These are phyloP conservation scores for Eremobia ochroleuca DNA, from an alignment of 2,888 invertebrate genomes.

Conservation along the genomic window DNA sequence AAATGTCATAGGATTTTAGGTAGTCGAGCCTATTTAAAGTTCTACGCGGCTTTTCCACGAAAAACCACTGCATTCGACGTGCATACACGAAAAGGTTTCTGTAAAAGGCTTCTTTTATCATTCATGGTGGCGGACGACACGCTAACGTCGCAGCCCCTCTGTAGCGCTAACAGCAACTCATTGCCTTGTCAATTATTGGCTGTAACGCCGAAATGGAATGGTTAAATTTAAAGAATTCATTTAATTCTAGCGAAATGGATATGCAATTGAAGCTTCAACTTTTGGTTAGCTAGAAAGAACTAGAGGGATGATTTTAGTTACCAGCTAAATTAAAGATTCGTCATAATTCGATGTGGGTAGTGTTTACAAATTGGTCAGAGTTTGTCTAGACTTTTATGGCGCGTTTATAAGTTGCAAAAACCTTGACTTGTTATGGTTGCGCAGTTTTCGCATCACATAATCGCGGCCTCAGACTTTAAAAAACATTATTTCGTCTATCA, in stretches of 20 bases:
- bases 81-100: constrained; percentile 2
- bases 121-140: constrained; percentile 1
- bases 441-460: no score
- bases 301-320: neutral
- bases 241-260: neutral
- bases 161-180: no score
- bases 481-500: neutral
- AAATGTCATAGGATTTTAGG: neutral
- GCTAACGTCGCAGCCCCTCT: neutral
- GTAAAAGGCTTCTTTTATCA: constrained; percentile 22
- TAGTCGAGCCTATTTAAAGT: neutral
- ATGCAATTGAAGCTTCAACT: neutral
- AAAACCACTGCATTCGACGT: neutral
- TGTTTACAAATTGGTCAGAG: neutral
- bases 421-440: neutral
- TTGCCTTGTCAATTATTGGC: constrained; percentile 2
- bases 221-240: neutral
- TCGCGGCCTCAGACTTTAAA: no score
- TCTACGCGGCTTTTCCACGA: neutral
- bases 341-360: neutral
- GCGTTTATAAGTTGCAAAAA: neutral
- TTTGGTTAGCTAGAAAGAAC: no score
- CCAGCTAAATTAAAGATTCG: neutral
- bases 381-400: neutral
- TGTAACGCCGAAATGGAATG: neutral